Base-by-base conservation (phyloP, 2,113 vertebrate species). In the Siphamia tubifer region DNA sequence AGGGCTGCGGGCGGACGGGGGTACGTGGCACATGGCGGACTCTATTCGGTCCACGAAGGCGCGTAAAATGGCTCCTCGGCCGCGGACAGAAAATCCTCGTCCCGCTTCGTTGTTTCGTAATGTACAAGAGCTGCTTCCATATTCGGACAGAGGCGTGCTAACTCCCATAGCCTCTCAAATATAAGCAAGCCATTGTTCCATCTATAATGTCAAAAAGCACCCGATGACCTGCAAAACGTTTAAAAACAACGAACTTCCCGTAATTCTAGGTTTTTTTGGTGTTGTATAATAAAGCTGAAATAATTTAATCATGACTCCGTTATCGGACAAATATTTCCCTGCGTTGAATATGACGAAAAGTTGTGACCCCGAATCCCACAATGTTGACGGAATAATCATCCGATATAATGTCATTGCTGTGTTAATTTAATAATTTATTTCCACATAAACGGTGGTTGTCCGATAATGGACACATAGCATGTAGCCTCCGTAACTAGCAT, bases 41-140 rank as follows among this genome's bases (percentile, higher is more conserved):
- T 76, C 69, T 85, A 63, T 89, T 85, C 83, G 73, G 73, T 16
- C 40, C 62, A 2, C 11, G 51, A 62, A 80, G 79, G 86, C 79
- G 79, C 77, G 69, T 86, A 89, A 91, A 82, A 91, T 90, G 87
- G 90, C 87, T 87, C 62, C 85, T 79, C 77, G 57, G 77, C 67
- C 70, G 42, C 61, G 64, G 65, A 35, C 13, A 61, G 25, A 56
- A 55, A 73, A 68, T 6, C 16, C 51, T 80, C 82, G 84, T 78
- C 73, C 11, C 8, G 42, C 63, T 30, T 23, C 35, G 15, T 28
- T 16, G 25, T 24, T 25, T 44, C 49, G 27, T 52, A 19, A 57
- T 19, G 1, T 7, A 3, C 1, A 0, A 0, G 0, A 0, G 0
- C 0, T 5, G 54, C 0, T 24, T 76, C 87, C 72, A 76, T 82